Evolutionary conservation across 1,140 invertebrate genomes (phyloP).

Genomic region (Muscidifurax raptorellus): DNA sequence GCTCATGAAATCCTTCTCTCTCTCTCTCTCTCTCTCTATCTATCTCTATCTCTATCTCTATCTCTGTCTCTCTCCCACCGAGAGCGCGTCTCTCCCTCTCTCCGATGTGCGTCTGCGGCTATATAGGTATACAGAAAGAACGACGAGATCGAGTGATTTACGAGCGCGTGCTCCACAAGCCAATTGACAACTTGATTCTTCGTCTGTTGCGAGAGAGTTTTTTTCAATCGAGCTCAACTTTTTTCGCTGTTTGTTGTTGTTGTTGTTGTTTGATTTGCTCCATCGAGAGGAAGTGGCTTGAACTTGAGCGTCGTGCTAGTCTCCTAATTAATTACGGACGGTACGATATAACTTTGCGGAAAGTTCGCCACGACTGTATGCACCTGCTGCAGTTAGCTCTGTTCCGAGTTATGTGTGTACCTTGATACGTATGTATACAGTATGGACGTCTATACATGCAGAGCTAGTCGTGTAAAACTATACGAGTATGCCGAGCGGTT

Average conservation of each 20-base stretch:
- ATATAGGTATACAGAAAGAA: not conserved
- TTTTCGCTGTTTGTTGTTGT: conserved; percentile 3
- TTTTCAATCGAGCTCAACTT: conserved; percentile 25
- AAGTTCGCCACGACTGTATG: not conserved
- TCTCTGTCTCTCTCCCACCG: not conserved
- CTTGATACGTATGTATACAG: not conserved
- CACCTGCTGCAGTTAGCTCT: not conserved
- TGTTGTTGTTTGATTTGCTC: conserved; percentile 21
- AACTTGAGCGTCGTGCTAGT: not conserved
- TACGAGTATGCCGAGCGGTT: not conserved
- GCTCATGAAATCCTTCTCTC: not conserved
- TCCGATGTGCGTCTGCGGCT: not conserved
- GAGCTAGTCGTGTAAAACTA: too few species aligned
- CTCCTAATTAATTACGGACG: not conserved
- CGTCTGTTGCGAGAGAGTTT: conserved; percentile 3
- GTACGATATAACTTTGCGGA: not conserved
- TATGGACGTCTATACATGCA: too few species aligned
- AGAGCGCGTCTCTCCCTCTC: not conserved
- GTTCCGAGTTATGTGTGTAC: too few species aligned
- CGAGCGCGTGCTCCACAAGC: conserved; percentile 48
- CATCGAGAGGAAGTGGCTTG: not conserved
- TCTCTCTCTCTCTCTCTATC: not conserved
- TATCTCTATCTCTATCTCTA: not conserved
- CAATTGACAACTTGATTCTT: conserved; percentile 39
- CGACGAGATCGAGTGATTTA: conserved; percentile 45